Evolutionary conservation across 1,140 invertebrate species (phyloP).

Genomic region (Orussus abietinus): DNA sequence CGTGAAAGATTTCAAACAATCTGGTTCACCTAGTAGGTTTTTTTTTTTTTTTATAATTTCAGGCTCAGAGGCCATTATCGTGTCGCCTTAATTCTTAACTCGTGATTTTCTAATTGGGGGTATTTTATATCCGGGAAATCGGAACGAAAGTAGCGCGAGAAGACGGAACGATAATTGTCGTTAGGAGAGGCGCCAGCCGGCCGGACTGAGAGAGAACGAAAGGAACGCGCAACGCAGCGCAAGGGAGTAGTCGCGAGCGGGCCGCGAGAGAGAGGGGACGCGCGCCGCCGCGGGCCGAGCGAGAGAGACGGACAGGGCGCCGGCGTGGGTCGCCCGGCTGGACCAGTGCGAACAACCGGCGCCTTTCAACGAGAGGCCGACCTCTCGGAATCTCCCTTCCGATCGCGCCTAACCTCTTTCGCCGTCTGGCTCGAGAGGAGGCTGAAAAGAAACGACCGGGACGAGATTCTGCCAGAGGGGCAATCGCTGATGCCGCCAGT

Average conservation of each 20-base stretch:
- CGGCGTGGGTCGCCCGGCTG: conserved; percentile 43
- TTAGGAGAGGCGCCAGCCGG: conserved; percentile 42
- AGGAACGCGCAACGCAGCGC: too few species aligned
- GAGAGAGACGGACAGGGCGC: conserved; percentile 33
- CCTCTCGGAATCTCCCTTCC: too few species aligned
- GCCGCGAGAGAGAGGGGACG: conserved; percentile 16
- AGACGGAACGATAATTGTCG: conserved; percentile 42
- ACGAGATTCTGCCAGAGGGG: too few species aligned
- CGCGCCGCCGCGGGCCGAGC: conserved; percentile 11
- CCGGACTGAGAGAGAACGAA: too few species aligned
- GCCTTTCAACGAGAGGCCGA: conserved; percentile 7
- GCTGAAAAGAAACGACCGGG: conserved; percentile 34
- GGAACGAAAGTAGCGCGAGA: conserved; percentile 23
- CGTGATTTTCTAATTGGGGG: too few species aligned
- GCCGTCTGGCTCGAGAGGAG: too few species aligned
- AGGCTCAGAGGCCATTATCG: too few species aligned
- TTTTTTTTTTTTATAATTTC: too few species aligned
- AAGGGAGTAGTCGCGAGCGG: conserved; percentile 1
- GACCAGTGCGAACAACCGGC: conserved; percentile 5
- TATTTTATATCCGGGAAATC: conserved; percentile 8
- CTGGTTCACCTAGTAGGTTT: too few species aligned
- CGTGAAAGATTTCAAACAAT: too few species aligned
- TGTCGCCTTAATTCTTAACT: too few species aligned
- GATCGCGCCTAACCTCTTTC: background rate
- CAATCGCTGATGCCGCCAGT: too few species aligned